phyloP scores from a whole-genome alignment of 2,888 invertebrate species.

The Torymus texanus region DNA sequence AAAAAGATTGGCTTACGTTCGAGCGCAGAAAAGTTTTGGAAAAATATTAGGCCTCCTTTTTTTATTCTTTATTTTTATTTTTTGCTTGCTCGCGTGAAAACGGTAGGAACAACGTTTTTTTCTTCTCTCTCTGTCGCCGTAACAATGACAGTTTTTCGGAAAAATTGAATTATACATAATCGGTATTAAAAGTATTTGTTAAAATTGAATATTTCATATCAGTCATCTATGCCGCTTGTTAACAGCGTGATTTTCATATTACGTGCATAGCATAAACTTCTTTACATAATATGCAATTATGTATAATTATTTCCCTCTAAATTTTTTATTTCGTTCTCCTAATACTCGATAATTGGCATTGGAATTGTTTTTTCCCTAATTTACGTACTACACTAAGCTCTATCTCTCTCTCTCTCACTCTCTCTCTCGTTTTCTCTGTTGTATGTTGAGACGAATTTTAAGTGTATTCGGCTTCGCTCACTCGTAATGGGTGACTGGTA shows the following conservation, averaged over 20 bases:
- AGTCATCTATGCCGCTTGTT: too few species aligned
- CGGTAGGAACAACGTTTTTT: conserved; percentile 51
- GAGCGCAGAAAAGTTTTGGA: conserved; percentile 35
- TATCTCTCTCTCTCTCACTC: neutral
- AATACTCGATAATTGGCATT: conserved; percentile 50
- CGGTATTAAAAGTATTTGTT: conserved; percentile 3
- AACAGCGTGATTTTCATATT: too few species aligned
- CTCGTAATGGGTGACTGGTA: conserved; percentile 41
- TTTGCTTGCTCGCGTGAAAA: conserved; percentile 32
- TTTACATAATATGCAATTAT: conserved; percentile 16
- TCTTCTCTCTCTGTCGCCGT: conserved; percentile 34
- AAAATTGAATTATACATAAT: conserved; percentile 27
- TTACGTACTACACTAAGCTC: conserved; percentile 44
- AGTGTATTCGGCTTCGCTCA: conserved; percentile 22
- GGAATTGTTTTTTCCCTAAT: conserved; percentile 43
- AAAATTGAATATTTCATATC: neutral
- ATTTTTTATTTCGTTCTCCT: conserved; percentile 17
- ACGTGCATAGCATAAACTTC: neutral
- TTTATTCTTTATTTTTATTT: conserved; percentile 10
- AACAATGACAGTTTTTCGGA: neutral
- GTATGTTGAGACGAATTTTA: conserved; percentile 22
- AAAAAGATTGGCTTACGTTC: conserved; percentile 11
- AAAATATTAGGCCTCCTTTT: conserved; percentile 50
- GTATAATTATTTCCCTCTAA: conserved; percentile 28
- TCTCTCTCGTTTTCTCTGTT: too few species aligned